Percentiles rank a stretch among this genome's conserved stretches.
Conservation (phyloP, 2,888 invertebrate genomes). For the Ectobius pallidus region DNA sequence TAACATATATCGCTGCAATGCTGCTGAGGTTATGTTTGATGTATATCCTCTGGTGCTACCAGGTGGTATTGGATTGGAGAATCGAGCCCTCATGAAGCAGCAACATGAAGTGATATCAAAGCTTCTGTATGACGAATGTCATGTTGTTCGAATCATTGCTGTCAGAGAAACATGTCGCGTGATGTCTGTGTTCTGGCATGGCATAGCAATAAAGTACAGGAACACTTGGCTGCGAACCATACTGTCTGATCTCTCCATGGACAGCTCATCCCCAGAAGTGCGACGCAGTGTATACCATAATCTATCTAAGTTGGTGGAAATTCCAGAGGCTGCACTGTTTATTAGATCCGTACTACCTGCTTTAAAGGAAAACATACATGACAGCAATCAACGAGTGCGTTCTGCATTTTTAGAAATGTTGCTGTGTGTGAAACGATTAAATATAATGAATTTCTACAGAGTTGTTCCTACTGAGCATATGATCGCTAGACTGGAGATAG, state of each 20-base stretch:
- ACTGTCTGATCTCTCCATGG: conserved; percentile 30
- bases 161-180: conserved; percentile 36
- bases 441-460: conserved; percentile 42
- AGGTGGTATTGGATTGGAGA: conserved; percentile 41
- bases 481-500: conserved; percentile 45
- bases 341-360: conserved; percentile 42
- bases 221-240: neutral
- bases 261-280: conserved; percentile 43
- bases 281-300: conserved; percentile 45
- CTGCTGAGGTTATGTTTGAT: conserved; percentile 48
- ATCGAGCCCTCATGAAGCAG: conserved; percentile 43
- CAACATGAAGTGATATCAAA: conserved; percentile 47
- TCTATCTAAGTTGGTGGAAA: conserved; percentile 43
- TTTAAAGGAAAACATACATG: conserved; percentile 45
- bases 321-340: conserved; percentile 37
- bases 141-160: conserved; percentile 47
- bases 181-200: neutral
- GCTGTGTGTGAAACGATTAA: conserved; percentile 43
- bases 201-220: neutral
- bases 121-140: conserved; percentile 46
- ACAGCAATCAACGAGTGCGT: conserved; percentile 47
- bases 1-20: too few species aligned
- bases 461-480: conserved; percentile 45
- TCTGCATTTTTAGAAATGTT: conserved; percentile 46
- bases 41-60: conserved; percentile 48